phyloP scores from a whole-genome alignment of 2,113 vertebrate genomes.

The Dasyornis broadbenti region DNA sequence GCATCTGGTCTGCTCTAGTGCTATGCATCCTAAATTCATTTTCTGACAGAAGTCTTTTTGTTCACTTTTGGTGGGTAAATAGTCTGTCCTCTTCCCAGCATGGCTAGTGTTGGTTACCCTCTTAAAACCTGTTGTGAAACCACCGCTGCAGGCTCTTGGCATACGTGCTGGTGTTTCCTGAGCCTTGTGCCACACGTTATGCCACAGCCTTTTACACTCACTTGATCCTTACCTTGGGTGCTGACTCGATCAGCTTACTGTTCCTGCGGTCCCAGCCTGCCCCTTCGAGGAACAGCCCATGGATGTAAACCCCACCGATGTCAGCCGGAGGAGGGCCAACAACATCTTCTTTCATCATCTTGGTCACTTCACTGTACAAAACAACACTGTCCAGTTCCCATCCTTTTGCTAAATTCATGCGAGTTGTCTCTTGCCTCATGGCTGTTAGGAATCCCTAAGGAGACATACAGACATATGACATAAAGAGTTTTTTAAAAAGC shows the following conservation, averaged over 20 bases:
- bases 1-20: background rate
- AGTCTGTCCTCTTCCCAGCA: background rate
- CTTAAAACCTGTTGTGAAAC: background rate
- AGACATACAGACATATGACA: background rate
- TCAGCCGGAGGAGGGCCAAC: constrained; percentile 73
- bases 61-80: background rate
- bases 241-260: constrained; percentile 69
- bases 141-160: background rate
- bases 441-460: constrained; percentile 81
- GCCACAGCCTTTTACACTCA: background rate
- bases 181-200: background rate
- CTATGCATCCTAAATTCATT: background rate
- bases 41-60: background rate
- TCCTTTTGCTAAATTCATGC: constrained; percentile 73
- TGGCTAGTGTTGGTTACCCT: background rate
- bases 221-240: constrained; percentile 69
- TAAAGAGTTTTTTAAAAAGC: background rate
- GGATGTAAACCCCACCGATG: constrained; percentile 79
- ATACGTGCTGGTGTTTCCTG: background rate
- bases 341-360: constrained; percentile 82
- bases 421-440: constrained; percentile 82
- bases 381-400: constrained; percentile 82
- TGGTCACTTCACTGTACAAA: constrained; percentile 79
- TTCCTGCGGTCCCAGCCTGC: constrained; percentile 80
- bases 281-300: constrained; percentile 80